Percentiles rank a stretch among this genome's conserved stretches.
phyloP scores from a whole-genome alignment of 2,888 invertebrate genomes.

The Didymodactylos carnosus region DNA sequence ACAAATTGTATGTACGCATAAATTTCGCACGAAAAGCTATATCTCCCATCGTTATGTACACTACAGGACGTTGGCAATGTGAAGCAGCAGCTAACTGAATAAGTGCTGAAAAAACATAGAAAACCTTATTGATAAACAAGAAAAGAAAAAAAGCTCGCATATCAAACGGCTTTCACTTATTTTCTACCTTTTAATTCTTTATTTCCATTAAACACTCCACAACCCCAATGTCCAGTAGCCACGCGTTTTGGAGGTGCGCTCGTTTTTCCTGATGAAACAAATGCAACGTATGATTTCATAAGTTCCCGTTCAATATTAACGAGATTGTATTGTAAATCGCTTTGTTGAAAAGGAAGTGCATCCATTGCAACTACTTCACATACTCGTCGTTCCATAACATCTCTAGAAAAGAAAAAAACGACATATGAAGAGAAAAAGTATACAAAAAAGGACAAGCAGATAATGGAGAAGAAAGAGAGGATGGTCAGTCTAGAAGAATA shows the following conservation, averaged over 20 bases:
- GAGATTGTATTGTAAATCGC: constrained; percentile 21
- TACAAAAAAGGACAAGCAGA: no score
- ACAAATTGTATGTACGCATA: no score
- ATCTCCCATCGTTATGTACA: constrained; percentile 66
- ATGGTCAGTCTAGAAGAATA: no score
- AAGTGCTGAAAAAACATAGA: constrained; percentile 36
- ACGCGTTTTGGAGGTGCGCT: constrained; percentile 35
- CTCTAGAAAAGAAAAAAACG: constrained; percentile 23
- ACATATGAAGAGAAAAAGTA: neutral
- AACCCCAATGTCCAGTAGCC: constrained; percentile 86
- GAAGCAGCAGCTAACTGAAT: constrained; percentile 54
- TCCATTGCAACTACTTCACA: constrained; percentile 63
- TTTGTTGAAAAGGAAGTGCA: constrained; percentile 52
- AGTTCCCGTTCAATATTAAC: constrained; percentile 6
- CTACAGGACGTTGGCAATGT: constrained; percentile 46
- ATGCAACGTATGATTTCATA: neutral
- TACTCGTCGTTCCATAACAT: constrained; percentile 33
- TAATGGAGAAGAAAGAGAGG: no score
- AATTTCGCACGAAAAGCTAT: no score
- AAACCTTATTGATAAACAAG: neutral
- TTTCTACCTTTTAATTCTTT: constrained; percentile 26
- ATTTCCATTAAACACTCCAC: constrained; percentile 62
- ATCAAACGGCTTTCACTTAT: neutral
- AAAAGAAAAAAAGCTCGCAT: no score
- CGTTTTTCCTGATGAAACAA: neutral